phyloP scores from a whole-genome alignment of 2,113 vertebrate genomes.

The Blennius ocellaris region DNA sequence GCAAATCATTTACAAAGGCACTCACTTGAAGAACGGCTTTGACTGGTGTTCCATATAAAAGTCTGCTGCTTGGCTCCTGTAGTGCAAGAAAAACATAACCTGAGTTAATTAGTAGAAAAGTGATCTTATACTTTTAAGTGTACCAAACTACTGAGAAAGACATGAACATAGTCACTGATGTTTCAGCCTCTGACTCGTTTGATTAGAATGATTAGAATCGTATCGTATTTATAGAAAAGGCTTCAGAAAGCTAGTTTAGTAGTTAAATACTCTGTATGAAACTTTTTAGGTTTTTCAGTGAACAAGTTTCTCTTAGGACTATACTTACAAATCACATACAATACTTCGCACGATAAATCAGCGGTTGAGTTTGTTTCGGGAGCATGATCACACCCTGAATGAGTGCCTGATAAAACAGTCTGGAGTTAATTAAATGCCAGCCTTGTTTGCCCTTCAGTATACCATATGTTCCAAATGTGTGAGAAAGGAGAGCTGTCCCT shows the following conservation, averaged over 20 bases:
- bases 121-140: constrained; percentile 16
- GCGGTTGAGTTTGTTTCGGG: constrained; percentile 2
- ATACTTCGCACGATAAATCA: not conserved
- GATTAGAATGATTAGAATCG: too few species aligned
- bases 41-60: constrained; percentile 91
- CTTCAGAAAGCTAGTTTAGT: too few species aligned
- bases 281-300: too few species aligned
- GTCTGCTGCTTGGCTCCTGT: constrained; percentile 92
- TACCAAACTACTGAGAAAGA: too few species aligned
- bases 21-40: constrained; percentile 93
- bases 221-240: too few species aligned
- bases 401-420: constrained; percentile 29
- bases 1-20: constrained; percentile 78
- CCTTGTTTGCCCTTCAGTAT: constrained; percentile 1
- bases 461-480: constrained; percentile 48
- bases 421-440: constrained; percentile 40
- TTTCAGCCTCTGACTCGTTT: not conserved
- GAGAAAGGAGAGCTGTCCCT: constrained; percentile 28
- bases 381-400: constrained; percentile 16
- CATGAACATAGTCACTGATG: not conserved
- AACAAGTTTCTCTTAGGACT: too few species aligned
- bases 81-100: constrained; percentile 77
- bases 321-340: too few species aligned
- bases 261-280: too few species aligned
- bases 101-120: constrained; percentile 73